Conservation (phyloP, 2,888 invertebrate genomes). For the Scaptomyza polygonia region DNA sequence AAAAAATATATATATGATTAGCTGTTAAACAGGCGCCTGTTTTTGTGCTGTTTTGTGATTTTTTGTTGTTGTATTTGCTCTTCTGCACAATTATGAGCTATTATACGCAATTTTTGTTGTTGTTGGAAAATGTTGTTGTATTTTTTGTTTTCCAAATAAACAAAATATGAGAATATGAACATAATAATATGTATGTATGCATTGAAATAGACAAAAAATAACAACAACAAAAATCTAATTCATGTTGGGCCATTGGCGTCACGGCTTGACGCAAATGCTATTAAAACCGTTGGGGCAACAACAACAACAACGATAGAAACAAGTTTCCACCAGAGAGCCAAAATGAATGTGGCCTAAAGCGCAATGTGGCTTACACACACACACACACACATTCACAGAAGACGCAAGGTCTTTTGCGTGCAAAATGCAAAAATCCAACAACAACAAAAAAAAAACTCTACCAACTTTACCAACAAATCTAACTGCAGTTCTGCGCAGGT, state of each 20-base stretch:
- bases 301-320: slow-evolving; percentile 27
- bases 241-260: slow-evolving; percentile 63
- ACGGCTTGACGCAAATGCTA: slow-evolving; percentile 69
- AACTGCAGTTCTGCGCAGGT: slow-evolving; percentile 79
- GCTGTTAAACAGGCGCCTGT: slow-evolving; percentile 20
- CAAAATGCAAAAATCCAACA: slow-evolving; percentile 67
- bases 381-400: slow-evolving; percentile 7
- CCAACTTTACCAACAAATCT: slow-evolving; percentile 46
- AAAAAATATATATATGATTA: too few relatives aligned
- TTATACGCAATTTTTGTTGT: slow-evolving; percentile 35
- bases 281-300: slow-evolving; percentile 68
- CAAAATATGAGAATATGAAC: slow-evolving; percentile 14
- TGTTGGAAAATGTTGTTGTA: not conserved
- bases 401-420: slow-evolving; percentile 80
- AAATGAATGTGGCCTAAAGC: slow-evolving; percentile 51
- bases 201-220: slow-evolving; percentile 14
- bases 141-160: slow-evolving; percentile 51
- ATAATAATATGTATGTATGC: not conserved
- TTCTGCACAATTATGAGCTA: slow-evolving; percentile 44
- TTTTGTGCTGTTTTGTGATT: slow-evolving; percentile 12
- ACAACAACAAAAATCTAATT: slow-evolving; percentile 63
- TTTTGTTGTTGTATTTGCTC: slow-evolving; percentile 1
- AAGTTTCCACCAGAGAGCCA: slow-evolving; percentile 41
- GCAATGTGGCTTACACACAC: slow-evolving; percentile 49
- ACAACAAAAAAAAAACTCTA: slow-evolving; percentile 14